phyloP scores from a whole-genome alignment of 1,140 invertebrate species.

The Euwallacea fornicatus region DNA sequence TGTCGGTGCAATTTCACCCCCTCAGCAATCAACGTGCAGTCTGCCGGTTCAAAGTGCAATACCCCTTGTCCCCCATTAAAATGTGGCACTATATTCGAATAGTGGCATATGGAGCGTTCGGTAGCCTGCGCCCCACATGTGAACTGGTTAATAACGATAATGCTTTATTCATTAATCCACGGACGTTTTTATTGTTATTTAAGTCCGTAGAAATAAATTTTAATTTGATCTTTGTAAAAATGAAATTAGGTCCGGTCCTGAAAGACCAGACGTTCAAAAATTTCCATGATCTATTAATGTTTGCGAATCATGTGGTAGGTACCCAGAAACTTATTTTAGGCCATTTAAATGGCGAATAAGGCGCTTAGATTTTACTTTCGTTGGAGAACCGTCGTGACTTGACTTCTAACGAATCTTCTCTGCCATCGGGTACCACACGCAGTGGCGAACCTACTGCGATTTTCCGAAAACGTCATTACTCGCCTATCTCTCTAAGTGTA shows the following conservation, averaged over 20 bases:
- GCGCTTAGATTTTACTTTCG: conserved; percentile 38
- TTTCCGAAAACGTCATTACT: background rate
- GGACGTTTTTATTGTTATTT: too few relatives aligned
- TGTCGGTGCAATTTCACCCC: conserved; percentile 25
- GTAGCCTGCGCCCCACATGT: conserved; percentile 14
- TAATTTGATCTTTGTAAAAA: too few relatives aligned
- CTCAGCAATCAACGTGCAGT: conserved; percentile 24
- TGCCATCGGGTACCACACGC: background rate
- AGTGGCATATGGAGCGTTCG: conserved; percentile 9
- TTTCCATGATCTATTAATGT: background rate
- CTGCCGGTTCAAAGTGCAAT: conserved; percentile 22
- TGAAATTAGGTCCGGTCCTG: too few relatives aligned
- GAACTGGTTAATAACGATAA: background rate
- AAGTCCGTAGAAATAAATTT: too few relatives aligned
- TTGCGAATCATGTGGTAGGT: background rate
- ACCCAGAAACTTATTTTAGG: conserved; percentile 27
- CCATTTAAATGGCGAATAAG: conserved; percentile 32
- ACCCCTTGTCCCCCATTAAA: conserved; percentile 25
- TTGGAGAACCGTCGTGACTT: conserved; percentile 34
- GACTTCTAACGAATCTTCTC: conserved; percentile 32
- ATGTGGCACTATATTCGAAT: conserved; percentile 13
- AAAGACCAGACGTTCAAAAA: too few relatives aligned
- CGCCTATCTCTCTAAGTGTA: background rate
- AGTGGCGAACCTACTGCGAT: conserved; percentile 21
- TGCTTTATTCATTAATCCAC: too few relatives aligned